Base-by-base conservation (phyloP, 2,113 vertebrate species). In the Scartelaos histophorus region DNA sequence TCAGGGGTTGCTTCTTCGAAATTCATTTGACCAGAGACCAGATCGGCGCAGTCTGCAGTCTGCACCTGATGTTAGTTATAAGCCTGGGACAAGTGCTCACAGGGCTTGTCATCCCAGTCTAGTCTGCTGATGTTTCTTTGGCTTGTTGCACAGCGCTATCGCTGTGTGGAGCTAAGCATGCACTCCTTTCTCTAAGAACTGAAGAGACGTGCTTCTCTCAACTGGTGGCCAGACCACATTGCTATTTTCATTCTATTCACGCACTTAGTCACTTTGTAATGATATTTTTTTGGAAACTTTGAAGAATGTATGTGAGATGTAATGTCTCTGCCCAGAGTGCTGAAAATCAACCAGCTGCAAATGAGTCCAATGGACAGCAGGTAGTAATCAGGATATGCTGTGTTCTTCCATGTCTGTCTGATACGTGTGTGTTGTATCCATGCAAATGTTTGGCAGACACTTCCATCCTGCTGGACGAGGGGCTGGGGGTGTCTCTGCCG, bases 381-480 rank as follows among this genome's bases (percentile, higher is more conserved):
- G 56, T 85, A 76, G 87, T 87, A 80, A 79, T 79, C 73, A 70
- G 68, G 75, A 34, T 70, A 67, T 77, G 75, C 58, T 80, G 78
- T 82, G 80, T 70, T 84, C 73, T 75, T 84, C 76, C 56, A 85
- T 75, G 62, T 69, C 58, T 75, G 35, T 77, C 34, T 66, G 84
- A 92, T 89, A 91, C 90, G 75, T 83, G 70, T 70, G 77, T 73
- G 86, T 70, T 78, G 75, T 86, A 84, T 92, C 88, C 84, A 76
- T 89, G 86, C 88, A 91, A 89, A 89, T 91, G 67, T 78, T 85
- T 93, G 85, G 88, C 90, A 92, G 88, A 83, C 58, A 82, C 68
- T 87, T 81, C 85, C 81, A 77, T 90, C 89, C 85, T 90, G 90
- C 87, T 90, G 89, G 92, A 87, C 84, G 72, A 79, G 81, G 43